Percentiles rank a stretch among this genome's conserved stretches.
Conservation (phyloP, 2,113 vertebrate genomes). For the Panthera tigris region DNA sequence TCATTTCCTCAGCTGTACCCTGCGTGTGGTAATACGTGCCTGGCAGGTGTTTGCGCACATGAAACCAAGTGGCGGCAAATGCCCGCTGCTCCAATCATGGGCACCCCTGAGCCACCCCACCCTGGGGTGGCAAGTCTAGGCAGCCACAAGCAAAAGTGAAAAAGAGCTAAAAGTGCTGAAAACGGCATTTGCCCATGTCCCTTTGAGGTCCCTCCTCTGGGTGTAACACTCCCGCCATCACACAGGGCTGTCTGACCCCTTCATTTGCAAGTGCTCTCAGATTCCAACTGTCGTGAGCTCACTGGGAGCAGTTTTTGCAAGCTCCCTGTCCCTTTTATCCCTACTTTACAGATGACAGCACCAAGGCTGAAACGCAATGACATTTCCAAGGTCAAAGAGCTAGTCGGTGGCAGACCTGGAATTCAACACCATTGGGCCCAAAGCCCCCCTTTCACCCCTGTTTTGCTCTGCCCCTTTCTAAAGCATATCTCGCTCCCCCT, state of each 20-base stretch:
- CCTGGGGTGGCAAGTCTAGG: not conserved
- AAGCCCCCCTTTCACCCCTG: not conserved
- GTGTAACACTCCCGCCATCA: fast-evolving
- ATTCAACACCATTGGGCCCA: fast-evolving
- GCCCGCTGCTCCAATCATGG: not conserved
- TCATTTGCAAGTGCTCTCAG: not conserved
- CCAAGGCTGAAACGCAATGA: not conserved
- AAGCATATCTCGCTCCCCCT: not conserved
- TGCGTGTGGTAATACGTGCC: fast-evolving
- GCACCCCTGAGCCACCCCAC: too few species aligned
- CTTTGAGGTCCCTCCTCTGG: fast-evolving
- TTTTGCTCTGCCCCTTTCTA: not conserved
- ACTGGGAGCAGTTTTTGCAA: not conserved
- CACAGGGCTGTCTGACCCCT: fast-evolving
- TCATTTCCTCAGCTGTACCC: fast-evolving
- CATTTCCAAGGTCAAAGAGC: not conserved
- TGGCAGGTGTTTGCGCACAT: too few species aligned
- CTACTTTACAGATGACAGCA: too few species aligned
- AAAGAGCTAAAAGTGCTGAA: not conserved
- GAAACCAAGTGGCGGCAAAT: not conserved
- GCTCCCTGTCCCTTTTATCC: not conserved
- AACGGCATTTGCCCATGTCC: not conserved
- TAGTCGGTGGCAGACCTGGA: not conserved
- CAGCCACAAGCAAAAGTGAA: not conserved
- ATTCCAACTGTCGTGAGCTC: not conserved